A percentile compares a stretch with the other conserved stretches of the same genome.
phyloP scores from a whole-genome alignment of 2,888 invertebrate species.

The Vanessa cardui region DNA sequence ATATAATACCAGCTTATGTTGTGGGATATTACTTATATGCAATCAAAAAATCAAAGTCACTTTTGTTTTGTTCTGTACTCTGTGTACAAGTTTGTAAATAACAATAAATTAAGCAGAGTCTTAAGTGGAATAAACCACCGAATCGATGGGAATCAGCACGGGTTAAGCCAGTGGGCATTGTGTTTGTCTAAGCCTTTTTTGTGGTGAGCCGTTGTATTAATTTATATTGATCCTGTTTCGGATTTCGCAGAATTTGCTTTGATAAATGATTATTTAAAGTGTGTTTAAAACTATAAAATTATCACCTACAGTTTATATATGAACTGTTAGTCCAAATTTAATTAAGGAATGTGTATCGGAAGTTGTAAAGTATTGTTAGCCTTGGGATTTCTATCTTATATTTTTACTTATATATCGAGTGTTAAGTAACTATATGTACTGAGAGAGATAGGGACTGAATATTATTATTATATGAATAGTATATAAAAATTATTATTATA shows the following conservation, averaged over 20 bases:
- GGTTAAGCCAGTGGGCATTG: constrained; percentile 46
- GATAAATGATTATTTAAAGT: constrained; percentile 45
- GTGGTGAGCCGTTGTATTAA: constrained; percentile 55
- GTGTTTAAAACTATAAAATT: constrained; percentile 31
- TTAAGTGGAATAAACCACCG: constrained; percentile 32
- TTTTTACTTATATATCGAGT: no score
- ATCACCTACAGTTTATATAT: background rate
- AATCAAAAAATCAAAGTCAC: no score
- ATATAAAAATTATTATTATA: no score
- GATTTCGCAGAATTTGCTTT: constrained; percentile 57
- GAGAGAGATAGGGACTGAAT: no score
- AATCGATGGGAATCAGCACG: constrained; percentile 36
- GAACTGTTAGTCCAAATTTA: background rate
- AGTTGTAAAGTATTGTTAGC: background rate
- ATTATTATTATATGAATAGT: no score
- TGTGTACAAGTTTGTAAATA: no score
- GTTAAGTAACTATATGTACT: no score
- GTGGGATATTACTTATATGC: no score
- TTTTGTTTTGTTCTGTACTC: no score
- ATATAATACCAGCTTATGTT: no score
- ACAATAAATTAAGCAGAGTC: constrained; percentile 7
- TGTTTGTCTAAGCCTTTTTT: constrained; percentile 60
- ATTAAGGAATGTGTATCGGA: background rate
- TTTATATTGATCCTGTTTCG: constrained; percentile 59
- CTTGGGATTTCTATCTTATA: no score